A percentile compares a stretch with the other conserved stretches of the same genome.
phyloP scores from a whole-genome alignment of 2,113 vertebrate genomes.

The Panthera leo region DNA sequence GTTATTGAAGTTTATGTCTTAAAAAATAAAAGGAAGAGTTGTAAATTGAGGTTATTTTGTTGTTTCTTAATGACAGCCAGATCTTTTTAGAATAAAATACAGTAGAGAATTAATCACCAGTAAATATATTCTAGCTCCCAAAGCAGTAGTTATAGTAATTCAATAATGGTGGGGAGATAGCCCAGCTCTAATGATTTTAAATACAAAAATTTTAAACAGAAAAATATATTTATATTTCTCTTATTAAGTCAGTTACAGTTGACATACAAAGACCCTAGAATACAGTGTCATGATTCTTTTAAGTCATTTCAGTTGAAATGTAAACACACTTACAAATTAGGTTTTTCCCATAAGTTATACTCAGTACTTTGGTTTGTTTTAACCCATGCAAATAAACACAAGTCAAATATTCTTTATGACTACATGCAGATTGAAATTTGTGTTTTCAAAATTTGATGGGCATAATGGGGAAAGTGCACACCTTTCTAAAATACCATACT shows the following conservation, averaged over 20 bases:
- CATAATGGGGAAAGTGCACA: slow-evolving; percentile 46
- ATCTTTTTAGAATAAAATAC: slow-evolving; percentile 76
- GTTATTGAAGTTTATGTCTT: slow-evolving; percentile 68
- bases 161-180: not conserved
- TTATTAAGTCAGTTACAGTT: slow-evolving; percentile 27
- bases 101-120: slow-evolving; percentile 71
- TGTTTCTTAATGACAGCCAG: slow-evolving; percentile 27
- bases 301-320: slow-evolving; percentile 46
- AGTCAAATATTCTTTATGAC: not conserved
- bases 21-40: slow-evolving; percentile 39
- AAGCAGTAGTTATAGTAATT: slow-evolving; percentile 31
- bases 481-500: slow-evolving; percentile 60
- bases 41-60: slow-evolving; percentile 42
- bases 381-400: slow-evolving; percentile 44
- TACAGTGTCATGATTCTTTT: not conserved
- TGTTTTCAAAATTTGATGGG: slow-evolving; percentile 53
- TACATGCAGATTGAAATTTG: slow-evolving; percentile 30
- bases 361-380: slow-evolving; percentile 48
- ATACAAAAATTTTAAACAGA: slow-evolving; percentile 42
- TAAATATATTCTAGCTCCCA: slow-evolving; percentile 44
- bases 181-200: not conserved
- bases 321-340: slow-evolving; percentile 44
- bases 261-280: slow-evolving; percentile 37
- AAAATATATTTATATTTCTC: not conserved
- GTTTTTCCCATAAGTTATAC: slow-evolving; percentile 22